phyloP scores from a whole-genome alignment of 2,113 vertebrate species.

The Periophthalmodon schlosseri region DNA sequence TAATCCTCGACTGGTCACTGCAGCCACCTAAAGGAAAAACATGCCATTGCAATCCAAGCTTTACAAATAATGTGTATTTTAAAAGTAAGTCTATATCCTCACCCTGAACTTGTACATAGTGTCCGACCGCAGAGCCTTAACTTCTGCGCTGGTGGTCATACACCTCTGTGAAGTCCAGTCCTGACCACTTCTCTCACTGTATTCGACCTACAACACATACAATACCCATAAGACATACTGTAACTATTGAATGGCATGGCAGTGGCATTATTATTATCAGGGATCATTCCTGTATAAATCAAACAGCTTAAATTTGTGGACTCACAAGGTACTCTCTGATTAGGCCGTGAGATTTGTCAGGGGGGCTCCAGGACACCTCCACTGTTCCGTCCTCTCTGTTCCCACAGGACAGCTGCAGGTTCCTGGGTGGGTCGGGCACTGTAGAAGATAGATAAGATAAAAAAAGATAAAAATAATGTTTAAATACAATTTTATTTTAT shows the following conservation, averaged over 20 bases:
- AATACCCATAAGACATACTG: not conserved
- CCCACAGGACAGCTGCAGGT: conserved; percentile 85
- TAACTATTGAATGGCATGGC: too few species aligned
- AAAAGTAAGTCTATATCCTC: conserved; percentile 49
- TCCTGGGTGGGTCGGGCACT: conserved; percentile 91
- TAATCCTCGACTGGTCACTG: conserved; percentile 90
- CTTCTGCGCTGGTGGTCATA: conserved; percentile 72
- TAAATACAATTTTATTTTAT: too few species aligned
- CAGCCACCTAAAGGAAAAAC: conserved; percentile 84
- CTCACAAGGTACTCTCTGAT: conserved; percentile 94
- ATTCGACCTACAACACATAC: conserved; percentile 82
- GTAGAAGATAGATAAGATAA: not conserved
- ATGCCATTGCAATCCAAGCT: not conserved
- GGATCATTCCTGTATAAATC: not conserved
- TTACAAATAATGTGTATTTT: not conserved
- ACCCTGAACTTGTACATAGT: conserved; percentile 85
- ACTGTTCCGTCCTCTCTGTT: conserved; percentile 83
- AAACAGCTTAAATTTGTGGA: conserved; percentile 13
- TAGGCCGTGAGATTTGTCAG: conserved; percentile 84
- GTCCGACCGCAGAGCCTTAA: conserved; percentile 80
- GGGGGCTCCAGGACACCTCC: conserved; percentile 81
- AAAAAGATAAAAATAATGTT: not conserved
- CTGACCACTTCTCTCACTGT: conserved; percentile 77
- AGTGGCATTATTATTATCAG: too few species aligned
- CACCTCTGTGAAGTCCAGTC: conserved; percentile 87